Conservation (phyloP, 2,888 invertebrate species). For the Torymus aiolomorphi region DNA sequence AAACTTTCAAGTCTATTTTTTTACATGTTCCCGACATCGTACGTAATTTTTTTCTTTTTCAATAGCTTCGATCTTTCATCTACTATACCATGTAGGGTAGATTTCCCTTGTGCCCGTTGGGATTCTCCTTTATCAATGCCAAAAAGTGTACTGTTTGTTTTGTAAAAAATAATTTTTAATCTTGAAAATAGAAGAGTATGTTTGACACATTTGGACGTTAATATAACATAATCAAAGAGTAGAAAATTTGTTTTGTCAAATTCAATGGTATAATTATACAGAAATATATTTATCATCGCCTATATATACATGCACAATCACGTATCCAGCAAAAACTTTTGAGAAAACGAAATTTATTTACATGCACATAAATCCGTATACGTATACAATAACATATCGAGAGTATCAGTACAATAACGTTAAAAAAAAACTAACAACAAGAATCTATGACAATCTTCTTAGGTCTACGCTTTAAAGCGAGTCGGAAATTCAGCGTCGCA, state of each 20-base stretch:
- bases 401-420: neutral
- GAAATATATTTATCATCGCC: too few species aligned
- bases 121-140: neutral
- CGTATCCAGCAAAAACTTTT: slow-evolving; percentile 15
- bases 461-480: neutral
- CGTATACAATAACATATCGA: neutral
- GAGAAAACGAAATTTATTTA: slow-evolving; percentile 37
- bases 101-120: too few species aligned
- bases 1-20: too few species aligned
- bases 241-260: too few species aligned
- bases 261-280: too few species aligned
- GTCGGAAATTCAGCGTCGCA: neutral
- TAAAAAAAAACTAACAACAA: neutral
- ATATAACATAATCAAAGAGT: too few species aligned
- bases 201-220: neutral
- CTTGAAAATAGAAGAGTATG: neutral
- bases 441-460: neutral
- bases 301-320: neutral
- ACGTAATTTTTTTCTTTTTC: too few species aligned
- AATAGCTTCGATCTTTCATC: too few species aligned
- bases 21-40: too few species aligned
- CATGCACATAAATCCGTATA: neutral
- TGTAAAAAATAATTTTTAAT: slow-evolving; percentile 19
- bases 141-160: slow-evolving; percentile 8
- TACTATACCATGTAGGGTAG: too few species aligned